These are phyloP conservation scores for Cirrhinus molitorella DNA, from an alignment of 2,797 vertebrate genomes.

Conservation along the genomic window DNA sequence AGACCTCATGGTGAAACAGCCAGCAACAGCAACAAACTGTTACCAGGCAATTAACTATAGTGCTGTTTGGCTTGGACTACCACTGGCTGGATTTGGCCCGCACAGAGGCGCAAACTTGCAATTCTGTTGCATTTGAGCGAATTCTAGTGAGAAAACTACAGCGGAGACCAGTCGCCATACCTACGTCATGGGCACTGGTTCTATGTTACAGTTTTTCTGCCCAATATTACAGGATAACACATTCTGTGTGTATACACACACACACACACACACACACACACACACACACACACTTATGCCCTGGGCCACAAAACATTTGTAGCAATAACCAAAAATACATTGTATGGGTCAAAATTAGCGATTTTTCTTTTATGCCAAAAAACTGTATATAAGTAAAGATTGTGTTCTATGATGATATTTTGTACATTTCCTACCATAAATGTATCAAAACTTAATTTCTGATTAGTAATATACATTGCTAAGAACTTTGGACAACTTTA, in stretches of 20 bases:
- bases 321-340: no score
- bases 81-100: slow-evolving; percentile 8
- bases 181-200: neutral
- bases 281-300: no score
- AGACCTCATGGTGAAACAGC: slow-evolving; percentile 47
- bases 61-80: slow-evolving; percentile 39
- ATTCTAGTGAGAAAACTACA: slow-evolving; percentile 18
- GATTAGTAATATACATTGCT: no score
- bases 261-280: no score
- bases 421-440: no score
- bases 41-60: slow-evolving; percentile 59
- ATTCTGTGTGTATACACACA: neutral
- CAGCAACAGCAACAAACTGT: slow-evolving; percentile 61
- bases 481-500: no score
- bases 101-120: slow-evolving; percentile 29
- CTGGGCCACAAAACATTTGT: no score
- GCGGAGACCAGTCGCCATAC: neutral
- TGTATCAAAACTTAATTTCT: no score
- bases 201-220: neutral
- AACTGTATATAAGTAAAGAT: no score
- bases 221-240: neutral
- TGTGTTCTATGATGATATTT: no score
- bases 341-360: no score
- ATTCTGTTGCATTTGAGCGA: slow-evolving; percentile 10
- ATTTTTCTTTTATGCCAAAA: no score